Evolutionary conservation across 1,140 invertebrate genomes (phyloP), one percentile per base, ranked within the genome.

Genomic region (Vanessa atalanta): DNA sequence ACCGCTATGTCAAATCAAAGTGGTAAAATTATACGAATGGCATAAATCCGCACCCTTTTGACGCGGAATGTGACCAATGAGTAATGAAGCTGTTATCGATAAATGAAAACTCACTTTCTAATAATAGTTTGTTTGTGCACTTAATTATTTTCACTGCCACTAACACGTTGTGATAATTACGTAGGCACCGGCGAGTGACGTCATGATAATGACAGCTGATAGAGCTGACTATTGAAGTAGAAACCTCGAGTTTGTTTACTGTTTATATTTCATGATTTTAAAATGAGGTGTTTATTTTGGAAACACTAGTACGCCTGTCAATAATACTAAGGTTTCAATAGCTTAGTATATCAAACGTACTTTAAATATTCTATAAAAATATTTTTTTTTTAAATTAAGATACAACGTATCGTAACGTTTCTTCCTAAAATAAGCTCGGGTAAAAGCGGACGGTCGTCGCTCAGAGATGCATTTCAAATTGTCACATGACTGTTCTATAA

Each of bases 101-200:
- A 47, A 20, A 70, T 48, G 31, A 63, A 70, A 61, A 70, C 31
- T 65, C 14, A 43, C 37, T 63, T 50, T 63, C 57, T 61, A 70
- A 60, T 70, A 63, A 70, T 70, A 63, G 26, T 47, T 14, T 48
- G 37, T 43, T 9, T 63, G 23, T 43, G 47, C 48, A 65, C 48
- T 20, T 65, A 65, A 65, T 65, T 48, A 47, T n/a, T 48, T 65
- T 47, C 64, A 65, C 47, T 48, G 47, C 11, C 43, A 65, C 48
- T 11, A 12, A 65, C 7, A 65, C 43, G 47, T 14, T 47, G 47
- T 50, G 64, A 15, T 14, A 50, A 15, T 50, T 47, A 65, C 64
- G 64, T 47, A 23, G 23, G 20, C 47, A 23, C 20, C 47, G 16
- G 2, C 64, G 14, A n/a, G n/a, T 51, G 48, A n/a, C 48, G 48